Conservation (phyloP, 2,888 invertebrate species). For the Drosophila trichaetosa region DNA sequence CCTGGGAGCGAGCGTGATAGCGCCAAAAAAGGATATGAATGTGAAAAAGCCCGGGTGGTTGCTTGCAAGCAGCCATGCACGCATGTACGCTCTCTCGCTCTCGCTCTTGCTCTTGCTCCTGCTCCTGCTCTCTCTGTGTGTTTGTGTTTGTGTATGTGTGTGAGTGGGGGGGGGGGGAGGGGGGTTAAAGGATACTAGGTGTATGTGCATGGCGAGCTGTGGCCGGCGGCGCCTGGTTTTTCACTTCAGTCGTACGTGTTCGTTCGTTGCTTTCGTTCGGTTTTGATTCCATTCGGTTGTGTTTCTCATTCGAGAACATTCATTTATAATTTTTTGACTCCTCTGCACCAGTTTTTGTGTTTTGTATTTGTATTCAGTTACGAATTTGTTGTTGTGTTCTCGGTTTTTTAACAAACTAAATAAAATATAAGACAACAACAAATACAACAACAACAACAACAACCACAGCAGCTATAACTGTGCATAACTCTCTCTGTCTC, state of each 20-base stretch:
- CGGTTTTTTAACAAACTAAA: constrained; percentile 77
- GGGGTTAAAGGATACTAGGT: constrained; percentile 51
- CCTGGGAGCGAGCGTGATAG: constrained; percentile 38
- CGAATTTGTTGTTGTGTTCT: constrained; percentile 82
- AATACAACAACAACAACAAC: constrained; percentile 26
- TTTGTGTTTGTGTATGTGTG: not conserved
- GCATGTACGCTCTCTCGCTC: constrained; percentile 12
- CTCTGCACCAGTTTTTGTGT: constrained; percentile 83
- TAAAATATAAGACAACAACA: constrained; percentile 7
- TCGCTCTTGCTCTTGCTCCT: constrained; percentile 10
- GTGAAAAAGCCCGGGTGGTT: constrained; percentile 45
- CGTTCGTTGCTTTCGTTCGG: constrained; percentile 85
- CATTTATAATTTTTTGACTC: constrained; percentile 84
- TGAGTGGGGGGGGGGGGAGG: constrained; percentile 7
- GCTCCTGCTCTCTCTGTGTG: constrained; percentile 8
- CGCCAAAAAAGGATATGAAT: constrained; percentile 29
- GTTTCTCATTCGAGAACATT: constrained; percentile 83
- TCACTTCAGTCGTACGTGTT: constrained; percentile 82
- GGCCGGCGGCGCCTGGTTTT: constrained; percentile 47
- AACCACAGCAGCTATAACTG: constrained; percentile 43
- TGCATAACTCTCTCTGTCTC: constrained; percentile 46
- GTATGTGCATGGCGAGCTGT: constrained; percentile 32
- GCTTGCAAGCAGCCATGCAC: constrained; percentile 12
- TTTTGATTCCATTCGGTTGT: constrained; percentile 82
- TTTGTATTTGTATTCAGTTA: constrained; percentile 75